Base-by-base conservation (phyloP, 1,140 invertebrate genomes). In the Ips typographus region DNA sequence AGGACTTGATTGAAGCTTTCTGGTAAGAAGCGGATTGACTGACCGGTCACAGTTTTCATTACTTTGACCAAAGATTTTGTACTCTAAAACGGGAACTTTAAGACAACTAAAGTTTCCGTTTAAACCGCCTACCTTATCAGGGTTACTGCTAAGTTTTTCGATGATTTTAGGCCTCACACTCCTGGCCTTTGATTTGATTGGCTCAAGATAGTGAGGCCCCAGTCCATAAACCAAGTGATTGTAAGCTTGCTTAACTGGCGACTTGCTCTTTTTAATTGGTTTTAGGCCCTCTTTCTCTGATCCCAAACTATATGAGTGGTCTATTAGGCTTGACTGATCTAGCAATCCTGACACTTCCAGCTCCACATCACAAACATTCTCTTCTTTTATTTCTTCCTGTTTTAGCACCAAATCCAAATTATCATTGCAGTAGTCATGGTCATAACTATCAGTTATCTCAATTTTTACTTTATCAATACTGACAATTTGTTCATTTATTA, bases 341-440 rank as follows among this genome's bases (percentile, higher is more conserved):
- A n/a, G n/a, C 8, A 42, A 6, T 44, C 53, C 43, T 42, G 5
- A 7, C 49, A 38, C 51, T 41, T 49, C 55, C 22, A 41, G 57
- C 42, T 59, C 53, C 22, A 7, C 38, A 36, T 36, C 7, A 36
- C 2, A 6, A 36, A n/a, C n/a, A 36, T 56, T 36, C 7, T 36
- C 7, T 36, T 56, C 3, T 36, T 22, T 38, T 7, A 2, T 56
- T 7, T n/a, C n/a, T 4, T 56, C 7, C 38, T 36, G 53, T 37
- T 56, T 40, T 56, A 56, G 65, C 39, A 51, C 52, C 7, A 65
- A 40, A 8, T 55, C 59, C 22, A 66, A 65, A 49, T 60, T 63
- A 6, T 67, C 74, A 6, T 56, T 68, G 67, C 75, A 76, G 58
- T 76, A 76, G 63, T 76, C 69, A 65, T 76, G 75, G 53, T 76